These are phyloP conservation scores for Calephelis perditalis DNA, from an alignment of 2,888 invertebrate species.

Conservation along the genomic window DNA sequence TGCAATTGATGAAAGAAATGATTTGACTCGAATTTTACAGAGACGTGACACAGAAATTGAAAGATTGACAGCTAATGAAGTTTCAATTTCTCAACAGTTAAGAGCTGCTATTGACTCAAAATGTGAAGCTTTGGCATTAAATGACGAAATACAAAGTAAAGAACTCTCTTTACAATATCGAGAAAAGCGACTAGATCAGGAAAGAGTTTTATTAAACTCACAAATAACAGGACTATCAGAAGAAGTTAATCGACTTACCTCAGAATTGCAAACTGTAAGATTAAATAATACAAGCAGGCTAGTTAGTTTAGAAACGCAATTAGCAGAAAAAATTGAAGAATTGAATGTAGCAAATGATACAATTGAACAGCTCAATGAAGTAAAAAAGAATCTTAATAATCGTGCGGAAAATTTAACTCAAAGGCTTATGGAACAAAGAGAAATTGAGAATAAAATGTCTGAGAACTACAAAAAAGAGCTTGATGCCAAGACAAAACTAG, in stretches of 20 bases:
- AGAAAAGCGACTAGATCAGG: conserved; percentile 91
- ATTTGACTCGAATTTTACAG: conserved; percentile 83
- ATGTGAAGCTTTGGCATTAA: conserved; percentile 88
- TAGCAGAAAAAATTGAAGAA: conserved; percentile 89
- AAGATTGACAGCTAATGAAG: conserved; percentile 83
- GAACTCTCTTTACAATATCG: conserved; percentile 88
- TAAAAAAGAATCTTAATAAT: conserved; percentile 81
- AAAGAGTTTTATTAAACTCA: conserved; percentile 84
- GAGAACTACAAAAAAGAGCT: conserved; percentile 89
- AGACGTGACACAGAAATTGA: conserved; percentile 86
- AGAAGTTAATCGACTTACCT: conserved; percentile 87
- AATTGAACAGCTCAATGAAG: conserved; percentile 82
- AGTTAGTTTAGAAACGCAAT: conserved; percentile 84
- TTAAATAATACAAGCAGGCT: conserved; percentile 82
- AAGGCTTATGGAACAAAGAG: conserved; percentile 85
- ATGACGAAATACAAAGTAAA: conserved; percentile 89
- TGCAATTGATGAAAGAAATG: conserved; percentile 86
- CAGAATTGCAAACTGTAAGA: conserved; percentile 86
- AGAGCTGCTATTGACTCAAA: conserved; percentile 87
- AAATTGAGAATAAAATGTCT: conserved; percentile 85
- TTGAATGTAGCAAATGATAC: conserved; percentile 84
- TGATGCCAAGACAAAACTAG: conserved; percentile 89
- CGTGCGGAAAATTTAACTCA: conserved; percentile 84
- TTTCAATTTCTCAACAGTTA: conserved; percentile 84
- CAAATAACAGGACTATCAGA: conserved; percentile 88